Conservation (phyloP, 2,113 vertebrate genomes). For the Grus americana region DNA sequence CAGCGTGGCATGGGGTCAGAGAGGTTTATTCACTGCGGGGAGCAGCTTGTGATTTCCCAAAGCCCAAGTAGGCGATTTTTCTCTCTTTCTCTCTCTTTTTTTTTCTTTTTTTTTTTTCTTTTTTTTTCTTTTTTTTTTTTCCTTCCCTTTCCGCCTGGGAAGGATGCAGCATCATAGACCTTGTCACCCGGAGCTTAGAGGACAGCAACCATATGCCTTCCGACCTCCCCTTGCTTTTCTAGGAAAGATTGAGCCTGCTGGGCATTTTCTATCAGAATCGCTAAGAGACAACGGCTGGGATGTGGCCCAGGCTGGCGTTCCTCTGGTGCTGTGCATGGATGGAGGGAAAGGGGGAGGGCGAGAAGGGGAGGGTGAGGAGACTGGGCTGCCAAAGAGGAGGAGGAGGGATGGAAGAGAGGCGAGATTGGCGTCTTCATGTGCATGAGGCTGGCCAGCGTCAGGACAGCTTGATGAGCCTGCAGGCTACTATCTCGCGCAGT, state of each 20-base stretch:
- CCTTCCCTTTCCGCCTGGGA: not conserved
- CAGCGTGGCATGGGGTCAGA: not conserved
- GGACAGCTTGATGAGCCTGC: constrained; percentile 50
- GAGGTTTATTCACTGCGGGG: not conserved
- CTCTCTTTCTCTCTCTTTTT: not conserved
- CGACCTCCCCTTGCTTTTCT: constrained; percentile 51
- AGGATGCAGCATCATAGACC: constrained; percentile 44
- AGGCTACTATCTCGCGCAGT: not conserved
- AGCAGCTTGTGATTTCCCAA: not conserved
- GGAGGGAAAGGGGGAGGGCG: not conserved
- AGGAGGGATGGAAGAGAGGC: constrained; percentile 1
- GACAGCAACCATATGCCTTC: constrained; percentile 66
- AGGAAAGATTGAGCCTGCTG: constrained; percentile 60
- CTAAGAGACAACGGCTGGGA: constrained; percentile 40
- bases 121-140: not conserved
- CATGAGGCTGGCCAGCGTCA: not conserved
- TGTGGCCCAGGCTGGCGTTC: constrained; percentile 59
- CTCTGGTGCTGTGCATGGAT: constrained; percentile 12
- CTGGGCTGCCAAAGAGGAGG: constrained; percentile 33
- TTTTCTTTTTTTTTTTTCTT: not conserved
- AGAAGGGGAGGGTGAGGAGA: constrained; percentile 18
- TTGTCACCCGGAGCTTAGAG: constrained; percentile 60
- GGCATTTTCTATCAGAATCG: constrained; percentile 60
- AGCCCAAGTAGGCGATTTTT: not conserved
- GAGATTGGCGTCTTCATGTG: constrained; percentile 28